Evolutionary conservation across 2,113 vertebrate species (phyloP).

Genomic region (Sebastes schlegelii): DNA sequence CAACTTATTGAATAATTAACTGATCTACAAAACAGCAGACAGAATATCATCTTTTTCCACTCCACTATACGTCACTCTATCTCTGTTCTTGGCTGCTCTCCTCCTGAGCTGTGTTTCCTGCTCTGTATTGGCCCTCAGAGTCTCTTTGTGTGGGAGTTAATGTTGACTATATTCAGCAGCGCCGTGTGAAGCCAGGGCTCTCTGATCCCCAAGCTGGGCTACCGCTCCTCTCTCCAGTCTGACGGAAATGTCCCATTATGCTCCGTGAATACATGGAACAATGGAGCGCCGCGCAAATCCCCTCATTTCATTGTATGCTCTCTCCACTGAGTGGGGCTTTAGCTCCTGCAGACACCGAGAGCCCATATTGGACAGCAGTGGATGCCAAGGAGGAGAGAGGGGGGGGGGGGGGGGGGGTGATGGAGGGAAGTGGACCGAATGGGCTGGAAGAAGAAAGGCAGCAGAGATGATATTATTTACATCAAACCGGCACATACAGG

Average conservation of each 20-base stretch:
- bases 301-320: constrained; percentile 60
- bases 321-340: constrained; percentile 50
- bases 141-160: constrained; percentile 53
- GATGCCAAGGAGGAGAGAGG: constrained; percentile 31
- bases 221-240: constrained; percentile 46
- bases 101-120: neutral
- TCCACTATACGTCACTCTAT: neutral
- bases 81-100: no score
- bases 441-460: neutral
- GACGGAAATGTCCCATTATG: constrained; percentile 65
- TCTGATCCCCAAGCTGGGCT: constrained; percentile 47
- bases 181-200: constrained; percentile 55
- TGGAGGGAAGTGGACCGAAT: neutral
- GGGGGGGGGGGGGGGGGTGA: neutral
- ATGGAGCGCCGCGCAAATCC: constrained; percentile 70
- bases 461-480: neutral
- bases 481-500: no score
- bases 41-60: neutral
- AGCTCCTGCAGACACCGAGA: constrained; percentile 55
- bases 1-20: neutral
- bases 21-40: neutral
- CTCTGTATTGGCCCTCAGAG: constrained; percentile 24
- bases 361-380: constrained; percentile 24
- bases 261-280: constrained; percentile 65
- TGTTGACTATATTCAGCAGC: constrained; percentile 53